Evolutionary conservation across 2,888 invertebrate species (phyloP).

Genomic region (Tenthredo scrophulariae): DNA sequence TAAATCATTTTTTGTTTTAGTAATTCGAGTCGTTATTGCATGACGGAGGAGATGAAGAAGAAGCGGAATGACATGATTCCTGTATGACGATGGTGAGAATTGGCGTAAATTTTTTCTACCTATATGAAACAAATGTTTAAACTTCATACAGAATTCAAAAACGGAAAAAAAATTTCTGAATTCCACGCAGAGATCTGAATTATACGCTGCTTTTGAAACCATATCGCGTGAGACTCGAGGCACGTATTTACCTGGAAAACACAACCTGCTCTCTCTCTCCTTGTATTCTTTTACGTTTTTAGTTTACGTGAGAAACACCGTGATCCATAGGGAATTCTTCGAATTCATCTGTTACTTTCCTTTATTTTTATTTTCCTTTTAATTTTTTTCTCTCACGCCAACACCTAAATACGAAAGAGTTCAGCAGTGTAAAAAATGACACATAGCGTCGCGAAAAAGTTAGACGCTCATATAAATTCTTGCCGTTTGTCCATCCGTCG

Average conservation of each 20-base stretch:
- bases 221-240: background rate
- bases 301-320: slow-evolving; percentile 2
- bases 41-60: background rate
- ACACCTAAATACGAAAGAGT: background rate
- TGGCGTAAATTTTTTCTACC: background rate
- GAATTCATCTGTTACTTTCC: background rate
- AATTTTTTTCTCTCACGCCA: background rate
- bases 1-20: background rate
- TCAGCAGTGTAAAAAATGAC: background rate
- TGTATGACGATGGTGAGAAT: background rate
- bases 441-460: background rate
- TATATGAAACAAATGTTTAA: background rate
- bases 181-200: slow-evolving; percentile 27
- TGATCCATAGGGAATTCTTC: background rate
- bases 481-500: background rate
- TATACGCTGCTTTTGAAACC: slow-evolving; percentile 36
- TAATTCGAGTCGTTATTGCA: background rate
- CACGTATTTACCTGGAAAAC: slow-evolving; percentile 34
- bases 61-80: background rate
- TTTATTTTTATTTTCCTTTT: background rate
- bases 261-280: background rate
- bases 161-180: slow-evolving; percentile 10
- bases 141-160: background rate
- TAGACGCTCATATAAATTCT: background rate
- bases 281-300: background rate